A percentile compares a stretch with the other conserved stretches of the same genome.
Conservation (phyloP, 2,888 invertebrate genomes). For the Agriopis aurantiaria region DNA sequence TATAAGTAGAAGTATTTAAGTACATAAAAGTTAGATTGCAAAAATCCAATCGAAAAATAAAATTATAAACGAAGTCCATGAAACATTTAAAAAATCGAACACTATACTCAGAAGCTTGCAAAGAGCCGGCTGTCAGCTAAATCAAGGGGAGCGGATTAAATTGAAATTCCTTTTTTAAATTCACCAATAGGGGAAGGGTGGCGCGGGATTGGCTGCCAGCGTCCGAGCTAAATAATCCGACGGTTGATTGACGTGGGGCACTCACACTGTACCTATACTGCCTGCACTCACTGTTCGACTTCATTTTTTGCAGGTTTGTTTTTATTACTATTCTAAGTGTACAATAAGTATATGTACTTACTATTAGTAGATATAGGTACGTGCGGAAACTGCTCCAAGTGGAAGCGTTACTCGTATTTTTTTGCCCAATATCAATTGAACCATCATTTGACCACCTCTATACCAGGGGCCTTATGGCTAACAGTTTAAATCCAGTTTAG, state of each 20-base stretch:
- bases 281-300: conserved; percentile 39
- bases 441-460: no score
- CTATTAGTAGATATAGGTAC: no score
- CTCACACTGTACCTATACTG: conserved; percentile 25
- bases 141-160: conserved; percentile 81
- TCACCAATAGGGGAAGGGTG: conserved; percentile 83
- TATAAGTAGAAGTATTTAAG: no score
- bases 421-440: no score
- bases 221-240: conserved; percentile 77
- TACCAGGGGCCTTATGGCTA: no score
- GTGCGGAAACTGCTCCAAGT: no score
- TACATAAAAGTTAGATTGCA: no score
- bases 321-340: not conserved
- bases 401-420: no score
- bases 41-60: not conserved
- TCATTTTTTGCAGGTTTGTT: not conserved
- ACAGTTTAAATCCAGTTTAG: no score
- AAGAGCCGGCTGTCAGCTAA: conserved; percentile 67
- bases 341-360: no score
- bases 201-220: conserved; percentile 76
- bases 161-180: conserved; percentile 84
- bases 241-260: conserved; percentile 73
- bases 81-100: conserved; percentile 52
- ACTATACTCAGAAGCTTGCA: conserved; percentile 38
- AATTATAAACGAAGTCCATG: not conserved